Evolutionary conservation across 2,888 invertebrate species (phyloP), one percentile per base, ranked within the genome.

Genomic region (Heliconius charithonia): DNA sequence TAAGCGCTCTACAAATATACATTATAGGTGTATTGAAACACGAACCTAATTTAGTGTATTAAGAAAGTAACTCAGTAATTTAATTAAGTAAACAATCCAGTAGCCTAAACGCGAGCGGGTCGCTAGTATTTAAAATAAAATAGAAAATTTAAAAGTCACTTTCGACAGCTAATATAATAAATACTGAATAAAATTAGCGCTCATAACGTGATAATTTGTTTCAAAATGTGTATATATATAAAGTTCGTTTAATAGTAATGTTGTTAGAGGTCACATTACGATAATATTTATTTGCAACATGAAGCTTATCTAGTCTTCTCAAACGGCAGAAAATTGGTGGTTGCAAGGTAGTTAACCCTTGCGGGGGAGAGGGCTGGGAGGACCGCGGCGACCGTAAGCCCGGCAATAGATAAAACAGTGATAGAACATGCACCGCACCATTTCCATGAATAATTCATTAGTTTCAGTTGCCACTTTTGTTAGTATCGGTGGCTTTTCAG

Each of bases 341-440:
- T 87, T 89, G 91, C 92, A 91, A 91, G 92, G 93, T 91, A 93
- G 92, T 93, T 93, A 94, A 93, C 94, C 93, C 93, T 92, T 91
- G 90, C 88, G 90, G 89, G 89, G 86, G 88, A 77, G 80, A 77
- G 86, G 78, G 62, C 29, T 29, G 81, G 56, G 79, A 41, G 81
- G 81, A 66, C 74, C 75, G 79, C 66, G 75, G 71, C 77, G 59
- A 73, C 89, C 88, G 89, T 88, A 88, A 90, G 90, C 89, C 92
- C 91, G 95, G 90, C 95, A 93, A 95, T 95, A 95, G 95, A 95
- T 95, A 95, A 94, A 95, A 95, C 95, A 95, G 95, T 93, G 95
- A 95, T 95, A 95, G 95, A 95, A 95, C 95, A 95, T 95, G 95
- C 95, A 94, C 95, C 93, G 93, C 92, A 90, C 92, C 93, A 92